Base-by-base conservation (phyloP, 2,797 vertebrate species). In the Pempheris klunzingeri region DNA sequence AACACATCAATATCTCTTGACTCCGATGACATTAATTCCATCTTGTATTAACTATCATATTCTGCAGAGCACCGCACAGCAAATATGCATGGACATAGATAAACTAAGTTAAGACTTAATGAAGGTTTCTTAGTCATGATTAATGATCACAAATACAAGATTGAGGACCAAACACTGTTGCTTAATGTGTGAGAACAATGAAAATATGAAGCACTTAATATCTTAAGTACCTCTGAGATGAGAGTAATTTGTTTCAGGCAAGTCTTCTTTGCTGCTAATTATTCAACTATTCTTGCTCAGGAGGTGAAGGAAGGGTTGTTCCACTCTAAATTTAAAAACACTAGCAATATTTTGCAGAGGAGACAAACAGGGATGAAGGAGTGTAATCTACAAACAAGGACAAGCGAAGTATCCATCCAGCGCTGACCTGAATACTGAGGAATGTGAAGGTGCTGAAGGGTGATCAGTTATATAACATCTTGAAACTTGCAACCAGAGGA, bases 1-100 rank as follows among this genome's bases (percentile, higher is more conserved):
- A 84, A 84, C 43, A 30, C 85, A 89, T 90, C 81, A 85, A 91
- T 92, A 82, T 78, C 53, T 66, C 44, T 65, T 54, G 80, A 86
- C 77, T 85, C 72, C 13, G 28, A 58, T 63, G 76, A 75, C 86
- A 80, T 84, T 84, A 77, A 86, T 84, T 82, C 59, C 74, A 76
- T 90, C 76, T 87, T 84, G 66, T 81, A 67, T 83, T 76, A 81
- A 82, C 71, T 69, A 65, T 90, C 70, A 76, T 78, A 70, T 84
- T 87, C 74, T 67, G 77, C 81, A 71, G 69, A 38, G 36, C 76
- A 83, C 82, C 87, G 78, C 82, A 71, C 71, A 39, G 39, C 77
- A 85, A 87, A 89, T 71, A 83, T 52, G 78, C 49, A 44, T 39
- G 39, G 74, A 78, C 57, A 46, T 46, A 80, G 77, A 86, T 62